Evolutionary conservation across 2,888 invertebrate genomes (phyloP).

Genomic region (Sminthurinus aureus): DNA sequence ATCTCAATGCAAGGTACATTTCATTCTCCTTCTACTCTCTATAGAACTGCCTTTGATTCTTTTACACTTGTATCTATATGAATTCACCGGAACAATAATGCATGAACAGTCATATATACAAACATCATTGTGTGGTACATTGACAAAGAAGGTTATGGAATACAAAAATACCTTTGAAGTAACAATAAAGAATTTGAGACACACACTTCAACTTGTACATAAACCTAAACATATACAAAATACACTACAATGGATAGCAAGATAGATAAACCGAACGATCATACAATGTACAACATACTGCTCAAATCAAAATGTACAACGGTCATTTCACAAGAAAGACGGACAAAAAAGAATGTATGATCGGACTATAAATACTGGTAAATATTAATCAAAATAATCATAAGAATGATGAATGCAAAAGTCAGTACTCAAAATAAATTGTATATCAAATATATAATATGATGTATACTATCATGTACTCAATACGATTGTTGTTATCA

Average conservation of each 20-base stretch:
- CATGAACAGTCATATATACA: not conserved
- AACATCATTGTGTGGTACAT: not conserved
- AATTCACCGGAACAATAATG: not conserved
- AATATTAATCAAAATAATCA: not conserved
- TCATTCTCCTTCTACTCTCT: not conserved
- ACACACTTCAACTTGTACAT: not conserved
- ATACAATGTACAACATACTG: not conserved
- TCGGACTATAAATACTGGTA: not conserved
- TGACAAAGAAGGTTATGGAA: not conserved
- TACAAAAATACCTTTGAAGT: not conserved
- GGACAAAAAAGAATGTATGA: not conserved
- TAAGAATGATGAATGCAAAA: not conserved
- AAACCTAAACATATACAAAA: too few species aligned
- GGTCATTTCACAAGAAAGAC: conserved; percentile 11
- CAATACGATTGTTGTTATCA: too few species aligned
- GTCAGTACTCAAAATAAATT: conserved; percentile 25
- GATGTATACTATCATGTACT: too few species aligned
- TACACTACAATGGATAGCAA: too few species aligned
- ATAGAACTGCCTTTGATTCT: not conserved
- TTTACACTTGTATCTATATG: not conserved
- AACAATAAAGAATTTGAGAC: conserved; percentile 6
- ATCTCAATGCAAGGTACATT: not conserved
- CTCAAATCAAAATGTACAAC: not conserved
- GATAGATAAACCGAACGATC: not conserved
- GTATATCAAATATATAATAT: too few species aligned